Evolutionary conservation across 2,797 vertebrate species (phyloP), one percentile per base, ranked within the genome.

Genomic region (Bradypodion pumilum): DNA sequence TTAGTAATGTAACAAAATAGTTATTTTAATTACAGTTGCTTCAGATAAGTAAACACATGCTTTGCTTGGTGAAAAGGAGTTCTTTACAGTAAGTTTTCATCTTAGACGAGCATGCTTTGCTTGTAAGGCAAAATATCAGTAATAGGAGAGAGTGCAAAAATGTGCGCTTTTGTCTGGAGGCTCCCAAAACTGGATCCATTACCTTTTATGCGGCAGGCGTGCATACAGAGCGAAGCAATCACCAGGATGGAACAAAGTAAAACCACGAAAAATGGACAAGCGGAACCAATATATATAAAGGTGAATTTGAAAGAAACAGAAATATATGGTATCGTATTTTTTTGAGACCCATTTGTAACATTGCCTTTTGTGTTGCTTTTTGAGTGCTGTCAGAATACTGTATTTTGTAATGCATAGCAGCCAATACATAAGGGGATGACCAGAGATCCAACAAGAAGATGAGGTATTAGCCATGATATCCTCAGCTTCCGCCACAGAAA

Each of bases 401-500:
- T 86, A 5, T 75, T 70, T 79, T 52, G 44, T 42, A 85, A 74
- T 59, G 74, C 72, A 13, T 90, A 7, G 32, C 89, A 10, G 10
- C 62, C 46, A 29, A 88, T 4, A 32, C 91, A 7, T 15, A 77
- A 60, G 21, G 91, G 86, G 32, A 81, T 16, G 16, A 88, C 27
- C 19, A 85, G 21, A 25, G 89, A 91, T 46, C 74, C 82, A 81
- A 90, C 19, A 29, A 91, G 78, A 6, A 92, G 63, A 86, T 87
- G 65, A 13, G 84, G 87, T 23, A 74, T 52, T 32, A 74, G 19
- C 73, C 73, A 23, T 3, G 60, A 75, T 74, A 82, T 52, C 44
- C 42, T 49, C 81, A 87, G 88, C 82, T 87, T 92, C 46, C 91
- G 52, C 88, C 89, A 91, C 10, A 91, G 86, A 78, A 91, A 92